A percentile compares a stretch with the other conserved stretches of the same genome.
These are phyloP conservation scores for Shinisaurus crocodilurus DNA, from an alignment of 2,113 vertebrate species.

Conservation along the genomic window DNA sequence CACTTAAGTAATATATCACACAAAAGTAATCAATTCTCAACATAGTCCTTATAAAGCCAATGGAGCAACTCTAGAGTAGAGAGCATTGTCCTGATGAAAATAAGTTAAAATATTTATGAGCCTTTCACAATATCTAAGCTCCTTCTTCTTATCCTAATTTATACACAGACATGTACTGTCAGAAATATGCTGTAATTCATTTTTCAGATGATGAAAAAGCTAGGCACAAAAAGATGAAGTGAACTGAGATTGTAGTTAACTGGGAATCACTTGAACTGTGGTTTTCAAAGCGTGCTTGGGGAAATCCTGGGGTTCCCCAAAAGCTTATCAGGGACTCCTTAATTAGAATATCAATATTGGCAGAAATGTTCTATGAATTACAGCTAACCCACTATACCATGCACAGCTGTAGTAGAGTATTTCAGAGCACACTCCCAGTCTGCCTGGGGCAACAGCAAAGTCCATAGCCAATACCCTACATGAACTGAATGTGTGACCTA, in stretches of 20 bases:
- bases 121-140: not conserved
- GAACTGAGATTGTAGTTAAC: not conserved
- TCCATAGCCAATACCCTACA: not conserved
- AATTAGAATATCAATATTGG: not conserved
- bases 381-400: not conserved
- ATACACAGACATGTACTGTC: not conserved
- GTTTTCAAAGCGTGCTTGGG: not conserved
- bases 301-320: not conserved
- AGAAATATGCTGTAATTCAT: slow-evolving; percentile 1
- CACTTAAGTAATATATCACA: not conserved
- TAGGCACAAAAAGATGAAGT: not conserved
- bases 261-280: not conserved
- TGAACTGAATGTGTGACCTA: not conserved
- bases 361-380: not conserved
- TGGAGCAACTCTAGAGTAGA: not conserved
- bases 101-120: not conserved
- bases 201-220: not conserved
- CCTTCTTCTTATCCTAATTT: not conserved
- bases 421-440: not conserved
- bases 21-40: not conserved
- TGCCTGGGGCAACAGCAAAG: not conserved
- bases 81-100: not conserved
- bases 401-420: not conserved
- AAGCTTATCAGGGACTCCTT: not conserved
- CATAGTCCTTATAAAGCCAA: not conserved